Evolutionary conservation across 2,888 invertebrate species (phyloP).

Genomic region (Lagria hirta): DNA sequence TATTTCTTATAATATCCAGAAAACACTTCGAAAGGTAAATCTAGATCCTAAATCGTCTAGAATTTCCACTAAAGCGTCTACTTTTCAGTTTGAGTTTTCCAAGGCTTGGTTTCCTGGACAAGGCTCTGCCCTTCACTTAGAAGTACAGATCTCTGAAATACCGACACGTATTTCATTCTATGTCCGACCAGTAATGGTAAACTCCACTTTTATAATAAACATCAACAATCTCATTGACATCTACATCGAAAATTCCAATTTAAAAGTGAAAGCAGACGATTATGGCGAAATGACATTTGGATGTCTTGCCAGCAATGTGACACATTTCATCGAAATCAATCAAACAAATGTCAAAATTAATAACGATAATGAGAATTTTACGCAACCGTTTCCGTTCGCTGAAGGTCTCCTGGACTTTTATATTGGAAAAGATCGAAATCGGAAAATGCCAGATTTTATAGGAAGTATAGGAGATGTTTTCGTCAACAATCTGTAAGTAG

Average conservation of each 20-base stretch:
- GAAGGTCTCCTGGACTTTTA: conserved; percentile 6
- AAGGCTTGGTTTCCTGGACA: conserved; percentile 77
- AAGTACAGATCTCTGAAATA: background rate
- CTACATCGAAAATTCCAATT: conserved; percentile 26
- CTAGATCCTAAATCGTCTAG: too few species aligned
- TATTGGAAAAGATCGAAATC: conserved; percentile 19
- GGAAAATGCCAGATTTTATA: conserved; percentile 18
- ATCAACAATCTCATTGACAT: conserved; percentile 29
- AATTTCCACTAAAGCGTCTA: too few species aligned
- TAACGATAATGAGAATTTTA: conserved; percentile 9
- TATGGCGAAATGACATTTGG: background rate
- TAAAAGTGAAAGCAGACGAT: conserved; percentile 7
- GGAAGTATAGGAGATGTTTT: conserved; percentile 14
- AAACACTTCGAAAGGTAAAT: too few species aligned
- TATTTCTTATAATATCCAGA: too few species aligned
- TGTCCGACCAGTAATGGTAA: conserved; percentile 31
- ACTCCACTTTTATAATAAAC: conserved; percentile 35
- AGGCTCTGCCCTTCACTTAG: conserved; percentile 55
- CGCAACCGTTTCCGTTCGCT: background rate
- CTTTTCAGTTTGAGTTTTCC: conserved; percentile 48
- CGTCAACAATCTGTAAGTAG: conserved; percentile 59
- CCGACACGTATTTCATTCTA: conserved; percentile 28
- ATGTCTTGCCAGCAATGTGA: background rate
- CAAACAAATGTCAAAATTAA: conserved; percentile 15
- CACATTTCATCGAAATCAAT: conserved; percentile 28